Percentiles rank a stretch among this genome's conserved stretches.
Evolutionary conservation across 2,797 vertebrate species (phyloP).

Genomic region (Coilia nasus): DNA sequence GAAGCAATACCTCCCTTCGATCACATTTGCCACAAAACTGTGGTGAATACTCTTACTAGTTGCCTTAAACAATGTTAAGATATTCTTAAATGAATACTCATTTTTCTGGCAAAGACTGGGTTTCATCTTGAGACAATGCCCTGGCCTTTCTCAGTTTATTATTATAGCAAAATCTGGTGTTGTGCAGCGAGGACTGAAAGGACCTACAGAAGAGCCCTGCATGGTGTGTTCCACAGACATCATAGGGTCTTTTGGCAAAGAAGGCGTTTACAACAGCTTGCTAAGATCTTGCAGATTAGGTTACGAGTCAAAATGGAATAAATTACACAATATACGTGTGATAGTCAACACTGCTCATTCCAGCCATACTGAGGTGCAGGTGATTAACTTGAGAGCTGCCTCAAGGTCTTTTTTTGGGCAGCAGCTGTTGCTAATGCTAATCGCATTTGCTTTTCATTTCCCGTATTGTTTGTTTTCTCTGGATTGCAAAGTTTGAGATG

Average conservation of each 20-base stretch:
- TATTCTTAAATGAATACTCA: not conserved
- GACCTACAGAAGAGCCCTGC: no score
- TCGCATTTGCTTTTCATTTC: not conserved
- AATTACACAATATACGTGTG: not conserved
- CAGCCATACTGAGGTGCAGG: not conserved
- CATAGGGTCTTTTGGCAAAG: not conserved
- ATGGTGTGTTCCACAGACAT: not conserved
- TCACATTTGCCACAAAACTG: no score
- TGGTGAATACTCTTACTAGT: not conserved
- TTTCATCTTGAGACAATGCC: not conserved
- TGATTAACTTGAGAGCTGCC: not conserved
- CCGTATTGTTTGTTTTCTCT: not conserved
- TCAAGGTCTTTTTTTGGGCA: not conserved
- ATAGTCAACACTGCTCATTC: not conserved
- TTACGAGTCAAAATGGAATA: not conserved
- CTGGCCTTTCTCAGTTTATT: not conserved
- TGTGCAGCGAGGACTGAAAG: not conserved
- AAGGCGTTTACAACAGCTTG: not conserved
- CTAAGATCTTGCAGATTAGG: not conserved
- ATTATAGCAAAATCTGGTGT: not conserved
- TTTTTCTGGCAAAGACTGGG: not conserved
- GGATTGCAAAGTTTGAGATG: not conserved
- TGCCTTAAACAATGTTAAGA: not conserved
- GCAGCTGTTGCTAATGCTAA: not conserved
- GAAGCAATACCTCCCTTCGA: no score